Conservation (phyloP, 2,113 vertebrate species). For the Andinoacara biseriatus region DNA sequence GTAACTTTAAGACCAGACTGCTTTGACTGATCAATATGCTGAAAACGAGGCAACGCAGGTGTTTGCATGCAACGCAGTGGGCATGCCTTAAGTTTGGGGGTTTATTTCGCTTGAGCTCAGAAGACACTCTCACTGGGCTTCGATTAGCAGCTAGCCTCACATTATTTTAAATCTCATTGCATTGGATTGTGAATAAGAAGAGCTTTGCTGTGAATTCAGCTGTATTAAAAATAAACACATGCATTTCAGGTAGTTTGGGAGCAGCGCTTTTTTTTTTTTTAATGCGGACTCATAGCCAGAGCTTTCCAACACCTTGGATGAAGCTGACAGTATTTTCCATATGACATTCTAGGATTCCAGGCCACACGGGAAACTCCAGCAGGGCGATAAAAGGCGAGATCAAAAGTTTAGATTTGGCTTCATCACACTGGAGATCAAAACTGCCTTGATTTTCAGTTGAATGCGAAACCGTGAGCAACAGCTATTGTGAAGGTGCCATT, state of each 20-base stretch:
- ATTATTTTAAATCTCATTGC: background rate
- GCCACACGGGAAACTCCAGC: background rate
- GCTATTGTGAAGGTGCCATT: background rate
- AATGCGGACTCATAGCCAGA: background rate
- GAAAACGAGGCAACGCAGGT: fast-evolving
- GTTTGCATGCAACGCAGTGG: background rate
- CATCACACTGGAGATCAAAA: background rate
- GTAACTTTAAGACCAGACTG: background rate
- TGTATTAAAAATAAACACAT: background rate
- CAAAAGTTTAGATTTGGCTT: conserved; percentile 7
- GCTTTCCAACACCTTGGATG: background rate
- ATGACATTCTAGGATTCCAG: conserved; percentile 10
- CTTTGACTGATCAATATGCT: background rate
- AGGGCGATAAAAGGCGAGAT: background rate
- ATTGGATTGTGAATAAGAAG: background rate
- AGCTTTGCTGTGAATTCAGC: background rate
- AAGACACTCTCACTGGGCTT: background rate
- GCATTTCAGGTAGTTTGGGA: background rate
- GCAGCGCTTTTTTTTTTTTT: background rate
- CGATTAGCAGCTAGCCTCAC: background rate
- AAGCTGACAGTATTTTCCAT: background rate
- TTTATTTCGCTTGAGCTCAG: background rate
- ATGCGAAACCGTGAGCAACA: background rate
- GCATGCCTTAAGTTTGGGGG: background rate
- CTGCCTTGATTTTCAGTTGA: background rate